A percentile compares a stretch with the other conserved stretches of the same genome.
phyloP scores from a whole-genome alignment of 2,888 invertebrate species.

The Acanthoscelides obtectus region DNA sequence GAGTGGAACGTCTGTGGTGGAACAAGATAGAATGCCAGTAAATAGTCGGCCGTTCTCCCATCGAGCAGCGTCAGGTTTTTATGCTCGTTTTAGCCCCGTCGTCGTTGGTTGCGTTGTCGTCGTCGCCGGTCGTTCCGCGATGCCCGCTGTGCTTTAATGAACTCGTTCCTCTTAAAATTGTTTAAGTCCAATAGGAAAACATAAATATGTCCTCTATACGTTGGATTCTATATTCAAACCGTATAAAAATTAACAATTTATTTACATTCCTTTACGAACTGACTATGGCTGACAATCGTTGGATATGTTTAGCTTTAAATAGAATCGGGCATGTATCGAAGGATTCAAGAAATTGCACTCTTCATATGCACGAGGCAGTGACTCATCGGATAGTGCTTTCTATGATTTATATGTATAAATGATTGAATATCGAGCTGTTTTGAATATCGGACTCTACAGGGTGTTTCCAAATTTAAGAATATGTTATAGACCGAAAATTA shows the following conservation, averaged over 20 bases:
- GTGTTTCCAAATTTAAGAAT: no score
- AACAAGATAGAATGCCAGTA: not conserved
- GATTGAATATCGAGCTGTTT: no score
- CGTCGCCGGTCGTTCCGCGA: not conserved
- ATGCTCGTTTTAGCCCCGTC: not conserved
- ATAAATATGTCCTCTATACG: not conserved
- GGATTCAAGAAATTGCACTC: not conserved
- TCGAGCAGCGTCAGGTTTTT: not conserved
- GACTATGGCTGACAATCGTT: not conserved
- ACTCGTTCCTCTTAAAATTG: not conserved
- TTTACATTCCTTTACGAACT: not conserved
- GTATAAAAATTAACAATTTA: not conserved
- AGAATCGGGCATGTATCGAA: not conserved
- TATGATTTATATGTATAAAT: no score
- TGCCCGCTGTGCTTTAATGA: not conserved
- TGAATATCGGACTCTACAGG: no score
- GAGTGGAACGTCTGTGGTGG: not conserved
- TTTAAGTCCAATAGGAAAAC: not conserved
- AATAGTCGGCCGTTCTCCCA: not conserved
- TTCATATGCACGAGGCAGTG: no score
- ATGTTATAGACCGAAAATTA: no score
- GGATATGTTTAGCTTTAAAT: not conserved
- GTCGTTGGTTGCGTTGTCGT: not conserved
- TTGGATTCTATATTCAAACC: not conserved
- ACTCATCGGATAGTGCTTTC: no score